Base-by-base conservation (phyloP, 2,888 invertebrate genomes). In the Pseudanteris insignis region DNA sequence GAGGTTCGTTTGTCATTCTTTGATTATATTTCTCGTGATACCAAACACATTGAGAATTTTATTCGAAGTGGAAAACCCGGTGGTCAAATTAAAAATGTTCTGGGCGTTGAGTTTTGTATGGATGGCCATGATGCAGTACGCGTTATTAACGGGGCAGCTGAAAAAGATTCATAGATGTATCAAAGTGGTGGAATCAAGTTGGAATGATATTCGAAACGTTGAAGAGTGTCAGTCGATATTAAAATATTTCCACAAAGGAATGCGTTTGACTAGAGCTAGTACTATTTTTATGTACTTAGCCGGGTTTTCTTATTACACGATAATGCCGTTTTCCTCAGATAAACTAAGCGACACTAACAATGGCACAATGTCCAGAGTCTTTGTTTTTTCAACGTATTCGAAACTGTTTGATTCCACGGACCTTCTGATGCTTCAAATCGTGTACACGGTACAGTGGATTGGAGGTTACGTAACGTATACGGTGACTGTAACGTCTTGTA, bases 51-150 rank as follows among this genome's bases (percentile, higher is more conserved):
- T 59, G 2, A 15, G 36, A 2, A 59, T 51, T 11, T 8, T 59
- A 1, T n/a, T 59, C 9, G 59, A 59, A 48, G 26, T 59, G 1
- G 6, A 36, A 18, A 65, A 69, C 29, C 60, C 69, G 0, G 57
- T 60, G 9, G 51, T 62, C 0, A 57, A 64, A 10, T 41, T 73
- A 2, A 67, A 69, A 29, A 48, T 73, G 11, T 59, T 66, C 15
- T 70, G 69, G 2, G 68, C 70, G 0, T 38, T 70, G 26, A 70
- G 68, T 33, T 76, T 71, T 36, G 63, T 62, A 24, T 10, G 68
- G 2, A 74, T 72, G 70, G 59, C 66, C n/a, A 65, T 66, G 8
- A 2, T 60, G 0, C 74, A 75, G 29, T 76, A 74, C 10, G n/a
- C 11, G 2, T 21, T 59, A 1, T 32, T 53, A 14, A 36, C 46